Base-by-base conservation (phyloP, 2,888 invertebrate genomes). In the Caenorhabditis becei region DNA sequence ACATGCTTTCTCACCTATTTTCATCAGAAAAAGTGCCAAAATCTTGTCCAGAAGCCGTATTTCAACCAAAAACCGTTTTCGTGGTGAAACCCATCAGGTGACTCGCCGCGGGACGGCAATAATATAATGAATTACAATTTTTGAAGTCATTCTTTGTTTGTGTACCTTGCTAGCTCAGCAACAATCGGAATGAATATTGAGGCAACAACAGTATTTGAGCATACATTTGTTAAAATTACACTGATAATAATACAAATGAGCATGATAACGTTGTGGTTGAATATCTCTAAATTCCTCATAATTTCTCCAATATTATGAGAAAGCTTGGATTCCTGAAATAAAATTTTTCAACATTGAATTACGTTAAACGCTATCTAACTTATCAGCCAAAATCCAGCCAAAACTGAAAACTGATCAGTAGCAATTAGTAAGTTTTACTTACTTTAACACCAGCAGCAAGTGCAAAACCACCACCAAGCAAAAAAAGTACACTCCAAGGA, bases 171-270 rank as follows among this genome's bases (percentile, higher is more conserved):
- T 26, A 87, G 54, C 53, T 87, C 86, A 11, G 87, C 83, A 0
- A 86, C 92, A 18, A 96, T 95, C 5, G 96, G 96, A 82, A 96
- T 92, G 84, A 96, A 94, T 35, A 96, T 95, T 88, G 95, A 96
- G 0, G 96, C 96, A 53, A 96, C 95, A 1, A 87, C 87, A 0
- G 96, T 95, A 91, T 97, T 97, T 26, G 95, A 95, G 0, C 96
- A 95, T 89, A 97, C 94, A 92, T 97, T 96, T 0, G 97, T 97
- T 72, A 96, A 93, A 85, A 94, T 93, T 86, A 96, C 95, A 0
- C 95, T 95, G 54, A 96, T 94, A 2, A 95, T 87, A 79, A 95
- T 94, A 16, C 96, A 94, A 4, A 95, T 94, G 32, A 95, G 92
- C 80, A 96, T 92, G 49, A 96, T 94, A 14, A 94, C 91, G 32